These are phyloP conservation scores for Podarcis lilfordi DNA, from an alignment of 2,797 vertebrate species.

Conservation along the genomic window DNA sequence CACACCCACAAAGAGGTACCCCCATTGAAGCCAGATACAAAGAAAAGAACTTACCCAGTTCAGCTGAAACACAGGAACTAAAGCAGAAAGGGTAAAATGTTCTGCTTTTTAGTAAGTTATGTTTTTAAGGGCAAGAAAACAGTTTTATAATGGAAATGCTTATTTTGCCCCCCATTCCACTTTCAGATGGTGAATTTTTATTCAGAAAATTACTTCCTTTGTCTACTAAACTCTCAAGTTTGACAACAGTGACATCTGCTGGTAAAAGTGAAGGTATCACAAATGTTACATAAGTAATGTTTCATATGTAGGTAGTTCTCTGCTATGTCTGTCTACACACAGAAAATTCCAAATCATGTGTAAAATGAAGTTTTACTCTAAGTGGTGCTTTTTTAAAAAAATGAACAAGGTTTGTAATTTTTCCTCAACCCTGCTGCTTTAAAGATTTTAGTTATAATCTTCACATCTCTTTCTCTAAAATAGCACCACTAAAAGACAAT, in stretches of 20 bases:
- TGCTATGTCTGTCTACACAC: neutral
- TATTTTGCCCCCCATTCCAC: constrained; percentile 34
- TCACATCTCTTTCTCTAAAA: neutral
- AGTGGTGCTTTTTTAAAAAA: neutral
- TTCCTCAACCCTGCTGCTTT: neutral
- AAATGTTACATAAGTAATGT: constrained; percentile 34
- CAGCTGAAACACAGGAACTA: neutral
- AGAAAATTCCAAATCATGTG: neutral
- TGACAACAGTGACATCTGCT: constrained; percentile 77
- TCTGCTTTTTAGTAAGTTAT: constrained; percentile 17
- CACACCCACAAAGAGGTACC: neutral
- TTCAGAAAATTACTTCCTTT: constrained; percentile 74
- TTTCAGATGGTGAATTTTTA: constrained; percentile 65
- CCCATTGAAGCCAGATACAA: constrained; percentile 27
- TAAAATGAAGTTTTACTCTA: neutral
- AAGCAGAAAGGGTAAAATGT: neutral
- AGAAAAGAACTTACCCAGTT: constrained; percentile 60
- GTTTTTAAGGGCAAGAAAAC: constrained; percentile 25
- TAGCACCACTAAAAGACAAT: neutral
- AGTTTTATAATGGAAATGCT: constrained; percentile 25
- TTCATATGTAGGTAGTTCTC: neutral
- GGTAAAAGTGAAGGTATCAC: constrained; percentile 62
- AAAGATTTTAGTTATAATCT: neutral
- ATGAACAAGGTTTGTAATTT: neutral
- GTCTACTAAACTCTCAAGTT: constrained; percentile 58